Percentiles rank a stretch among this genome's conserved stretches.
Evolutionary conservation across 2,888 invertebrate genomes (phyloP).

Genomic region (Tenthredo distinguenda): DNA sequence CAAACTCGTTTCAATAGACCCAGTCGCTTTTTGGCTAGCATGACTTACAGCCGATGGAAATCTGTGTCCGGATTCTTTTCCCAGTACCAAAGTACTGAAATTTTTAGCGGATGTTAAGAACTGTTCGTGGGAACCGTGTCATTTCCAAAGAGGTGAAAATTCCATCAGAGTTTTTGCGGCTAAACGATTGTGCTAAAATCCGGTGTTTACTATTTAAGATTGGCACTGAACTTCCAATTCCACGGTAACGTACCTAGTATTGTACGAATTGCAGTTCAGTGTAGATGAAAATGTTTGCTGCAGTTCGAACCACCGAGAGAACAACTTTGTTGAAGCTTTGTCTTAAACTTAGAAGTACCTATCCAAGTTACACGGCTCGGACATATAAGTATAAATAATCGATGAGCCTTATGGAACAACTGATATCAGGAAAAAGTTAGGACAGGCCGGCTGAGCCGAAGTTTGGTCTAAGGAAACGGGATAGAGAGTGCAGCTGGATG

Average conservation of each 20-base stretch:
- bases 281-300: background rate
- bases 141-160: background rate
- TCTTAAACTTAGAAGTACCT: background rate
- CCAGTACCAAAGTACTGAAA: background rate
- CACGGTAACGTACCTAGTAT: background rate
- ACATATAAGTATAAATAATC: conserved; percentile 37
- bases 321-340: conserved; percentile 19
- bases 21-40: background rate
- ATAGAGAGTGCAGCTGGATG: background rate
- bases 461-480: background rate
- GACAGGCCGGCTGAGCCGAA: background rate
- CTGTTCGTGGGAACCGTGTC: background rate
- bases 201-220: background rate
- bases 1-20: background rate
- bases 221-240: background rate
- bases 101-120: background rate
- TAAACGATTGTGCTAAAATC: background rate
- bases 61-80: background rate
- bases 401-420: background rate
- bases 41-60: background rate
- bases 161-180: background rate
- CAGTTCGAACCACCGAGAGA: background rate
- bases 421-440: conserved; percentile 27
- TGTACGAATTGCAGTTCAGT: background rate
- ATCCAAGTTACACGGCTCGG: background rate